These are phyloP conservation scores for Sporophila hypoxantha DNA, from an alignment of 2,113 vertebrate species.

Conservation along the genomic window DNA sequence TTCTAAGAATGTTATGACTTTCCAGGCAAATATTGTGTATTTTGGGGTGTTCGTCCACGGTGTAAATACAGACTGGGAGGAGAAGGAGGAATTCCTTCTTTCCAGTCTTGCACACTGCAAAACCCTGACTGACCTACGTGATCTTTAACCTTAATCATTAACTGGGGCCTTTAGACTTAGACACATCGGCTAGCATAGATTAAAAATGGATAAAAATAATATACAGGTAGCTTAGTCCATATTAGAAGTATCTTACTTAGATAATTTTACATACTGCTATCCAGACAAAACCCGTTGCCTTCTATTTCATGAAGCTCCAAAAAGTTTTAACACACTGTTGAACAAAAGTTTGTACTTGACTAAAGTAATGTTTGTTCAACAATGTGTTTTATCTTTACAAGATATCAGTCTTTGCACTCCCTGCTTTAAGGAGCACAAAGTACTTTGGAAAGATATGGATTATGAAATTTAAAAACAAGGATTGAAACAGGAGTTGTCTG, in stretches of 20 bases:
- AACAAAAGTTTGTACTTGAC: neutral
- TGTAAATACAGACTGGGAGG: neutral
- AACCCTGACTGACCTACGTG: neutral
- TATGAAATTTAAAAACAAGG: neutral
- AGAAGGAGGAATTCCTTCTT: neutral
- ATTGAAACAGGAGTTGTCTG: neutral
- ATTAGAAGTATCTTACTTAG: neutral
- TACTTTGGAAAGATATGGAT: neutral
- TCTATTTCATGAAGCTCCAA: neutral
- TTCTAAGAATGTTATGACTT: neutral
- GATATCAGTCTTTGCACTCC: neutral
- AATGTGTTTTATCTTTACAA: no score
- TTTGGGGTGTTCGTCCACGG: neutral
- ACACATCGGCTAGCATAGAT: neutral
- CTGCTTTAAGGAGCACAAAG: neutral
- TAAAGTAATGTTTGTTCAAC: no score
- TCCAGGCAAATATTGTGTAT: neutral
- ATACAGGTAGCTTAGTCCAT: neutral
- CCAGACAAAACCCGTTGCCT: neutral
- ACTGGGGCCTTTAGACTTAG: neutral
- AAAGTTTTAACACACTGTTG: neutral
- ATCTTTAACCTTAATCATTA: neutral
- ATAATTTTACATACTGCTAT: neutral
- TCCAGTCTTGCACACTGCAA: neutral
- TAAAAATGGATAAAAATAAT: neutral